Evolutionary conservation across 2,797 vertebrate species (phyloP).

Genomic region (Hydrocynus forskahlii): DNA sequence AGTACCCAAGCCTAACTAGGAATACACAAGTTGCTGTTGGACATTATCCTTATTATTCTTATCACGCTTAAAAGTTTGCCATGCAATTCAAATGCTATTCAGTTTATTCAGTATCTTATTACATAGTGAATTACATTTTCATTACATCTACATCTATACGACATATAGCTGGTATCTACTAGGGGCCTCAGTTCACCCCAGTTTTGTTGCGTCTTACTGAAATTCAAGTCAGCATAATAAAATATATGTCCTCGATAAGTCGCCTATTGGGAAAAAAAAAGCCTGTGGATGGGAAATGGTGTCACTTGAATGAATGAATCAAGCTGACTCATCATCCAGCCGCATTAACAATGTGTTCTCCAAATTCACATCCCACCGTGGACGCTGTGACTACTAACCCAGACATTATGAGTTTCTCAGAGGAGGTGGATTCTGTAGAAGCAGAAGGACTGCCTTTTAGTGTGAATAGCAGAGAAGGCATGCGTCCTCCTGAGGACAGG

Average conservation of each 20-base stretch:
- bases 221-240: background rate
- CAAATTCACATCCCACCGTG: background rate
- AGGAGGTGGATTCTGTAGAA: background rate
- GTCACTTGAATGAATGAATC: slow-evolving; percentile 21
- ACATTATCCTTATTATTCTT: too few species aligned
- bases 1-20: too few species aligned
- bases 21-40: too few species aligned
- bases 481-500: background rate
- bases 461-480: slow-evolving; percentile 20
- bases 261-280: background rate
- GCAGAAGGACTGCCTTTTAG: background rate
- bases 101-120: too few species aligned
- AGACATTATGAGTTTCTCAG: slow-evolving; percentile 12
- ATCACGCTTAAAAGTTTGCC: too few species aligned
- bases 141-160: background rate
- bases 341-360: slow-evolving; percentile 16
- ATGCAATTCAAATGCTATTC: too few species aligned
- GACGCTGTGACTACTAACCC: background rate
- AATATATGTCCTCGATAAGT: background rate
- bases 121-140: too few species aligned
- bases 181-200: background rate
- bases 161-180: background rate
- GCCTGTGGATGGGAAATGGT: background rate
- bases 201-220: background rate
- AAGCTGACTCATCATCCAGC: slow-evolving; percentile 38